Evolutionary conservation across 2,888 invertebrate species (phyloP).

Genomic region (Dasysyrphus albostriatus): DNA sequence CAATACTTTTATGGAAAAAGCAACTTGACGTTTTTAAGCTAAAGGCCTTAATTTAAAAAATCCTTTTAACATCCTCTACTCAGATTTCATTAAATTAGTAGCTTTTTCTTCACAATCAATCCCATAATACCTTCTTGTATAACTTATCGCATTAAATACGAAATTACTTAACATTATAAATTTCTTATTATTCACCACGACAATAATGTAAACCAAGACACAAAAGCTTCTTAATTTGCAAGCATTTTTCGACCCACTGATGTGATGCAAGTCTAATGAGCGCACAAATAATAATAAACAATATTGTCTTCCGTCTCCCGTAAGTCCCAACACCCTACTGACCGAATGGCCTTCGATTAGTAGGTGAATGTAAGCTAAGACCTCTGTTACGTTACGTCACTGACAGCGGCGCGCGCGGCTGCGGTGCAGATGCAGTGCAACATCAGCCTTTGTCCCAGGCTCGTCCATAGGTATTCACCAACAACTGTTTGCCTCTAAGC

Average conservation of each 20-base stretch:
- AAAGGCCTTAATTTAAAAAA: too few species aligned
- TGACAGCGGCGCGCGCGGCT: neutral
- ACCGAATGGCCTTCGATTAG: constrained; percentile 59
- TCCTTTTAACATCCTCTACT: neutral
- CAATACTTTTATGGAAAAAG: too few species aligned
- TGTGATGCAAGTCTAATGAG: constrained; percentile 20
- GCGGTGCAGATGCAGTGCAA: neutral
- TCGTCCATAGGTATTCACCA: constrained; percentile 23
- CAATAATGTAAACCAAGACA: constrained; percentile 33
- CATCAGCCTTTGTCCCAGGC: constrained; percentile 49
- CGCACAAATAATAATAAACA: constrained; percentile 14
- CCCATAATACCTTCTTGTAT: neutral
- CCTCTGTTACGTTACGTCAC: constrained; percentile 48
- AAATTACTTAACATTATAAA: constrained; percentile 1
- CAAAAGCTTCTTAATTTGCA: constrained; percentile 65
- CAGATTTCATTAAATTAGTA: neutral
- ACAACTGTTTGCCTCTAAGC: constrained; percentile 36
- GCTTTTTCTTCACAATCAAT: neutral
- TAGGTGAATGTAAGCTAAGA: constrained; percentile 69
- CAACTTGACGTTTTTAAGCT: too few species aligned
- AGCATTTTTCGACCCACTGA: constrained; percentile 35
- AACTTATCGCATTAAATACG: neutral
- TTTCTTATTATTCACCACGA: constrained; percentile 14
- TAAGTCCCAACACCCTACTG: constrained; percentile 38
- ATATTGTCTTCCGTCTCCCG: constrained; percentile 19